Evolutionary conservation across 2,113 vertebrate genomes (phyloP).

Genomic region (Heterocephalus glaber): DNA sequence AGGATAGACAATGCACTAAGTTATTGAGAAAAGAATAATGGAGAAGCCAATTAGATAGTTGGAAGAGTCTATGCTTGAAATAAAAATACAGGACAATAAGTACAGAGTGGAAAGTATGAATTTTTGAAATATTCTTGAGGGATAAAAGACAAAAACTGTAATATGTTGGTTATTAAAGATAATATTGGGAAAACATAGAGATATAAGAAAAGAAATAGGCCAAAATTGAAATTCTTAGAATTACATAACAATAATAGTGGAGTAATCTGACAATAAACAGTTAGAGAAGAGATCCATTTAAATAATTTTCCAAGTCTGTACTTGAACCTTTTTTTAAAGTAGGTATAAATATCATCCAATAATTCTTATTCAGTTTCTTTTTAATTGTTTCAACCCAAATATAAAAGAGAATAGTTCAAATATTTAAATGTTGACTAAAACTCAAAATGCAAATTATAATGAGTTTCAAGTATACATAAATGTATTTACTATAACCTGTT

Average conservation of each 20-base stretch:
- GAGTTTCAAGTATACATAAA: not conserved
- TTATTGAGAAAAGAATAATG: not conserved
- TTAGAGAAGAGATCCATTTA: not conserved
- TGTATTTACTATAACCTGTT: not conserved
- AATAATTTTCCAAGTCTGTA: not conserved
- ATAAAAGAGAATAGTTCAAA: not conserved
- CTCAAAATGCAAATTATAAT: not conserved
- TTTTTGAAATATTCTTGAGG: not conserved
- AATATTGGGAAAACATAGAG: not conserved
- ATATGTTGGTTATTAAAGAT: not conserved
- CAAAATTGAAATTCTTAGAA: not conserved
- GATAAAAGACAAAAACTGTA: not conserved
- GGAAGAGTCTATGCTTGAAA: not conserved
- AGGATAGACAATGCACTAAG: not conserved
- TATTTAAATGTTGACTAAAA: not conserved
- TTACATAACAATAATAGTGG: not conserved
- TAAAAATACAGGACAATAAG: not conserved
- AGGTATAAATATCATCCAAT: not conserved
- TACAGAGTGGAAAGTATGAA: not conserved
- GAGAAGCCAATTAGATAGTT: not conserved
- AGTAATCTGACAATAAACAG: not conserved
- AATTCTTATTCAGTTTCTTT: not conserved
- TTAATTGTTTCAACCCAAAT: not conserved
- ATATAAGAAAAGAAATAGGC: not conserved
- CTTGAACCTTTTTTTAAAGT: constrained; percentile 12